A percentile compares a stretch with the other conserved stretches of the same genome.
phyloP scores from a whole-genome alignment of 2,797 vertebrate genomes.

The Diceros bicornis region DNA sequence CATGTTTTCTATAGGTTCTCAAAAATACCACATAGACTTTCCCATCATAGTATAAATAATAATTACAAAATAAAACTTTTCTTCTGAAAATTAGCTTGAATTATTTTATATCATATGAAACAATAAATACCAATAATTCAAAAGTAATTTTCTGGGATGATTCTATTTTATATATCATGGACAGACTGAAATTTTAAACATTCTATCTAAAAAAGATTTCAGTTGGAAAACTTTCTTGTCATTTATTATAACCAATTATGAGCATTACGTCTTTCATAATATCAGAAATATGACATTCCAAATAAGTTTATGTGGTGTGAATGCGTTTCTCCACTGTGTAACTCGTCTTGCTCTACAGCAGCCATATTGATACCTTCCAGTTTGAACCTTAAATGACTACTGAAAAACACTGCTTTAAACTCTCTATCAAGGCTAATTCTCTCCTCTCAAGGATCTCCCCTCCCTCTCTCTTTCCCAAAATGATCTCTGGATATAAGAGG shows the following conservation, averaged over 20 bases:
- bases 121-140: slow-evolving; percentile 73
- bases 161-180: not conserved
- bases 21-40: slow-evolving; percentile 24
- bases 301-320: not conserved
- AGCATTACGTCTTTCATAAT: not conserved
- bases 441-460: not conserved
- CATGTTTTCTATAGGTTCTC: slow-evolving; percentile 42
- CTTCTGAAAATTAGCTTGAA: slow-evolving; percentile 76
- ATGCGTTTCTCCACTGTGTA: not conserved
- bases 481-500: not conserved
- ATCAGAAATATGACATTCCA: not conserved
- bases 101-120: slow-evolving; percentile 71
- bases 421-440: not conserved
- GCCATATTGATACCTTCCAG: not conserved
- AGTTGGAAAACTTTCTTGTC: not conserved
- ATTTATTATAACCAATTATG: not conserved
- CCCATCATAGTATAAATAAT: slow-evolving; percentile 24
- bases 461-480: not conserved
- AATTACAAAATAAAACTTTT: slow-evolving; percentile 72
- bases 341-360: not conserved
- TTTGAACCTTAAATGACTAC: slow-evolving; percentile 27
- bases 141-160: slow-evolving; percentile 74
- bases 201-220: slow-evolving; percentile 12
- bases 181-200: slow-evolving; percentile 66
- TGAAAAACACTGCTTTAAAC: not conserved